A percentile compares a stretch with the other conserved stretches of the same genome.
phyloP scores from a whole-genome alignment of 1,140 invertebrate species.

The Neodiprion fabricii region DNA sequence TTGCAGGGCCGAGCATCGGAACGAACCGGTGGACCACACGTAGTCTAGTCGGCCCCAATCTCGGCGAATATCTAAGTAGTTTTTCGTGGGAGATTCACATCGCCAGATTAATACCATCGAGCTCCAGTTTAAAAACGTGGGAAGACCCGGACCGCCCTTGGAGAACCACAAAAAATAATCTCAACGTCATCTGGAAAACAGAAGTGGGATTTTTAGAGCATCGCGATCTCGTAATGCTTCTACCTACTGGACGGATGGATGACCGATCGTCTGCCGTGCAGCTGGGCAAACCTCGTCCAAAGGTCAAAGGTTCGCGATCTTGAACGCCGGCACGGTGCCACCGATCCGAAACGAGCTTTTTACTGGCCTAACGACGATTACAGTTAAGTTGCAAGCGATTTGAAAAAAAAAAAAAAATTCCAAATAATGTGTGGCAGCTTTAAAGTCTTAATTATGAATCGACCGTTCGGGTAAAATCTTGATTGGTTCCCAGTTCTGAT shows the following conservation, averaged over 20 bases:
- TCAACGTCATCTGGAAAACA: background rate
- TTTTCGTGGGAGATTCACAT: background rate
- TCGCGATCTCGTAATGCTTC: background rate
- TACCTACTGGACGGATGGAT: background rate
- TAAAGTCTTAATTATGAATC: too few relatives aligned
- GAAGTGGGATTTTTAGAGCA: constrained; percentile 5
- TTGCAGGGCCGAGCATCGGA: background rate
- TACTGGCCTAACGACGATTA: too few relatives aligned
- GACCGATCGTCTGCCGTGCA: background rate
- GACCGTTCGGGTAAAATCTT: too few relatives aligned
- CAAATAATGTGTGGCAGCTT: too few relatives aligned
- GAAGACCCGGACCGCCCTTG: background rate
- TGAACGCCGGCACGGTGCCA: background rate
- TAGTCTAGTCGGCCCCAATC: background rate
- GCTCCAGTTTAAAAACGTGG: constrained; percentile 7
- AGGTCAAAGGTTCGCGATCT: background rate
- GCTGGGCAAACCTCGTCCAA: background rate
- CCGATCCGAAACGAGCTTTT: too few relatives aligned
- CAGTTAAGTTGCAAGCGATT: too few relatives aligned
- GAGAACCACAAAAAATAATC: constrained; percentile 1
- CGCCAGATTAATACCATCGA: background rate
- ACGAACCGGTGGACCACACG: background rate
- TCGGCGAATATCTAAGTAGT: constrained; percentile 7
- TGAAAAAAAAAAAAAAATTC: too few relatives aligned
- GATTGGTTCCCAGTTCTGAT: too few relatives aligned